phyloP scores from a whole-genome alignment of 2,113 vertebrate genomes.

The Psephotus haematonotus region DNA sequence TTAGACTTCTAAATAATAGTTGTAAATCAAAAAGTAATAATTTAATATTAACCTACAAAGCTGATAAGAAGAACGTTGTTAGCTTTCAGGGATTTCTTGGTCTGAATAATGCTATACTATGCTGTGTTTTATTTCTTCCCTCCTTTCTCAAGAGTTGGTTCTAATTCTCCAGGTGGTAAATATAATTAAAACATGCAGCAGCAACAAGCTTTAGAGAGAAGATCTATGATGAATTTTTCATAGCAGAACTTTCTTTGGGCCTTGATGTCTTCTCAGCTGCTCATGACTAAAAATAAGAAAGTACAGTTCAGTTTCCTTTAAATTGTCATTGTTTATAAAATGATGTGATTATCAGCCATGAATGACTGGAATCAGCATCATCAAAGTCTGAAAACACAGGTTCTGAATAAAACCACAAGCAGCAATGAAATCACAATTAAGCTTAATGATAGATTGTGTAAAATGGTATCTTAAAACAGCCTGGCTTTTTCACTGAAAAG shows the following conservation, averaged over 20 bases:
- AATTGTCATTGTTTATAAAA: not conserved
- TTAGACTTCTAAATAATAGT: not conserved
- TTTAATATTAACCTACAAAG: not conserved
- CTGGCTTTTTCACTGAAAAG: not conserved
- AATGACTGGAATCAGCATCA: not conserved
- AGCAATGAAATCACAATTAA: not conserved
- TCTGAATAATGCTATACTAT: not conserved
- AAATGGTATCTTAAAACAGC: not conserved
- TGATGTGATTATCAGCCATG: not conserved
- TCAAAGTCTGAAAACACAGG: not conserved
- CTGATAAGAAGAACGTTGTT: not conserved
- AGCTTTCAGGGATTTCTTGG: not conserved
- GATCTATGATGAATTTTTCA: not conserved
- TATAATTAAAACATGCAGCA: constrained; percentile 10
- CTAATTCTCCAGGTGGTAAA: not conserved
- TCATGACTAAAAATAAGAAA: not conserved
- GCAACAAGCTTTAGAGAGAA: not conserved
- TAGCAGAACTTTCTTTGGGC: not conserved
- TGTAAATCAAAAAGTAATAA: not conserved
- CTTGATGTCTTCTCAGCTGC: not conserved
- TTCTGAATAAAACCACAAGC: not conserved
- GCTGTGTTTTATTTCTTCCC: not conserved
- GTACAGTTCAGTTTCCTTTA: not conserved
- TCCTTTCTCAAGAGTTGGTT: not conserved
- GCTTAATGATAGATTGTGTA: not conserved